phyloP scores from a whole-genome alignment of 2,888 invertebrate species.

The Euspilapteryx auroguttella region DNA sequence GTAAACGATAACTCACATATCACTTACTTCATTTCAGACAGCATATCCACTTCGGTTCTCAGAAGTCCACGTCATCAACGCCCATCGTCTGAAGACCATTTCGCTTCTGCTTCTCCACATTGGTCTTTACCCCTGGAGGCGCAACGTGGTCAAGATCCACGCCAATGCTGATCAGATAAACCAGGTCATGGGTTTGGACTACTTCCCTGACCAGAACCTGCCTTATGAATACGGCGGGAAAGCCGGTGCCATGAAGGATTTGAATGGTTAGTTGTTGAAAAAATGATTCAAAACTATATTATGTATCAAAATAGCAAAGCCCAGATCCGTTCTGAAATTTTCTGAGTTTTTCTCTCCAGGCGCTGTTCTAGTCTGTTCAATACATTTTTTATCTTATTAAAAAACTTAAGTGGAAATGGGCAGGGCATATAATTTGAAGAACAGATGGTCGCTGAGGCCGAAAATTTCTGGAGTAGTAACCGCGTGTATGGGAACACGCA shows the following conservation, averaged over 20 bases:
- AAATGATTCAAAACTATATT: too few relatives aligned
- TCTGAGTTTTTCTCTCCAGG: too few relatives aligned
- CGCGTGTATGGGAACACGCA: too few relatives aligned
- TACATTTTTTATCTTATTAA: too few relatives aligned
- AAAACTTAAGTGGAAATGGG: too few relatives aligned
- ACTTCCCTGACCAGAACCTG: slow-evolving; percentile 71
- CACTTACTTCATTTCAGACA: too few relatives aligned
- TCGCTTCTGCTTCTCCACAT: slow-evolving; percentile 60
- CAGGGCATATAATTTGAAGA: too few relatives aligned
- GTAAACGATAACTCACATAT: too few relatives aligned
- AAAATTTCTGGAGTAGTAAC: too few relatives aligned
- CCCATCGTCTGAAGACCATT: slow-evolving; percentile 69
- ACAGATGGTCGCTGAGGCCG: too few relatives aligned
- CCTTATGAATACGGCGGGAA: slow-evolving; percentile 84
- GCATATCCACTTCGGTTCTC: slow-evolving; percentile 81
- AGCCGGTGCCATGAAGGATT: slow-evolving; percentile 71
- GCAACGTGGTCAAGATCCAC: slow-evolving; percentile 36
- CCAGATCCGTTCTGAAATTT: too few relatives aligned
- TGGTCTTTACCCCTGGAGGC: slow-evolving; percentile 43
- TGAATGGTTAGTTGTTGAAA: slow-evolving; percentile 72
- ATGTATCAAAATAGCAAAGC: too few relatives aligned
- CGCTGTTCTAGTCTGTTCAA: slow-evolving; percentile 5
- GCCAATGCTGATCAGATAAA: slow-evolving; percentile 27
- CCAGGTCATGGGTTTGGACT: slow-evolving; percentile 50
- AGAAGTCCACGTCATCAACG: slow-evolving; percentile 82